phyloP scores from a whole-genome alignment of 1,140 invertebrate species.

The Bombus waltoni region DNA sequence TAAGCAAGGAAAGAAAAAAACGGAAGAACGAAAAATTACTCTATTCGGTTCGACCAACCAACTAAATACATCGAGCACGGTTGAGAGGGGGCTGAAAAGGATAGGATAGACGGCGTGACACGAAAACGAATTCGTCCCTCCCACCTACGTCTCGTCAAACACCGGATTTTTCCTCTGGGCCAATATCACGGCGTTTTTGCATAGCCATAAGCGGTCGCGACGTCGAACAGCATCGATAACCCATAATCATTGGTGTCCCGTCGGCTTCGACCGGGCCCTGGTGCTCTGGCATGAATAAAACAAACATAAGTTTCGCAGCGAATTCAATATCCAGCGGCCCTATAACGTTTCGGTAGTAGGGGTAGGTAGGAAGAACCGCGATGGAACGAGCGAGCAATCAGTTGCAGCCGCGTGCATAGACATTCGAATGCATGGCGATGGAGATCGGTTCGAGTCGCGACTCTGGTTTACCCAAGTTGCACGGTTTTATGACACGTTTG shows the following conservation, averaged over 20 bases:
- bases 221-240: conserved; percentile 63
- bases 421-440: conserved; percentile 31
- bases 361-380: background rate
- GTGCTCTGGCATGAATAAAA: conserved; percentile 36
- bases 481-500: background rate
- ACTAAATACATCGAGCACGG: background rate
- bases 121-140: conserved; percentile 22
- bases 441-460: background rate
- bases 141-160: conserved; percentile 16
- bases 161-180: conserved; percentile 24
- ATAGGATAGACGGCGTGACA: background rate
- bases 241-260: conserved; percentile 58
- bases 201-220: conserved; percentile 53
- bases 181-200: conserved; percentile 50
- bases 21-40: background rate
- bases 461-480: background rate
- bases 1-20: background rate
- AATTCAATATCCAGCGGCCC: conserved; percentile 56
- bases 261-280: background rate
- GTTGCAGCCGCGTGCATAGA: conserved; percentile 50
- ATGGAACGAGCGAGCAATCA: conserved; percentile 48
- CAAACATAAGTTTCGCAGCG: conserved; percentile 58
- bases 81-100: background rate
- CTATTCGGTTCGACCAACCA: conserved; percentile 1
- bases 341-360: background rate